A percentile compares a stretch with the other conserved stretches of the same genome.
Evolutionary conservation across 2,888 invertebrate genomes (phyloP).

Genomic region (Lissonota sp.): DNA sequence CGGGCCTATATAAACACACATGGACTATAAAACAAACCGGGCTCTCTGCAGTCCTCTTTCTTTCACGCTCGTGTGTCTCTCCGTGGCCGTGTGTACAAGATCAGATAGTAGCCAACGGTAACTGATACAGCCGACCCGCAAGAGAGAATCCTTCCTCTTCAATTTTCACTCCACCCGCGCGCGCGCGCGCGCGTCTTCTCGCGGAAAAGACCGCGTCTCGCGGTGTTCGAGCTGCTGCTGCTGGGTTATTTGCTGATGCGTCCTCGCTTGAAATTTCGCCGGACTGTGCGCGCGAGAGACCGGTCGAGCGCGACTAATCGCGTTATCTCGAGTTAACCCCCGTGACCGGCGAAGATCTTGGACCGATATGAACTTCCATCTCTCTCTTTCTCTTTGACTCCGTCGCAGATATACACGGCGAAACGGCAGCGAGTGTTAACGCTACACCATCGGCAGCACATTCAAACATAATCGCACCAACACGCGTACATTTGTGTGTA

Average conservation of each 20-base stretch:
- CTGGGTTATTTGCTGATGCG: conserved; percentile 55
- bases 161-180: conserved; percentile 65
- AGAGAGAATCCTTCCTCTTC: conserved; percentile 67
- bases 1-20: conserved; percentile 35
- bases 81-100: conserved; percentile 52
- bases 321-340: conserved; percentile 72
- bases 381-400: conserved; percentile 11
- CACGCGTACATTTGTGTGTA: conserved; percentile 5
- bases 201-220: neutral
- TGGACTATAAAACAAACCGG: conserved; percentile 66
- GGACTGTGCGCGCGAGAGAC: conserved; percentile 53
- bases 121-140: conserved; percentile 74
- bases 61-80: conserved; percentile 36
- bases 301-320: conserved; percentile 74
- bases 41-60: conserved; percentile 36
- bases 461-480: neutral
- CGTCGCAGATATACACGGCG: conserved; percentile 21
- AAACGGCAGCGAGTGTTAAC: conserved; percentile 47
- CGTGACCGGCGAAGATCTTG: conserved; percentile 67
- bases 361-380: conserved; percentile 58
- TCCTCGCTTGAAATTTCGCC: conserved; percentile 64
- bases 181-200: conserved; percentile 55
- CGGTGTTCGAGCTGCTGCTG: conserved; percentile 50
- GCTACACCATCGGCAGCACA: conserved; percentile 41
- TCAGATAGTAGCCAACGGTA: conserved; percentile 72